phyloP scores from a whole-genome alignment of 2,113 vertebrate species.

The Arothron firmamentum region DNA sequence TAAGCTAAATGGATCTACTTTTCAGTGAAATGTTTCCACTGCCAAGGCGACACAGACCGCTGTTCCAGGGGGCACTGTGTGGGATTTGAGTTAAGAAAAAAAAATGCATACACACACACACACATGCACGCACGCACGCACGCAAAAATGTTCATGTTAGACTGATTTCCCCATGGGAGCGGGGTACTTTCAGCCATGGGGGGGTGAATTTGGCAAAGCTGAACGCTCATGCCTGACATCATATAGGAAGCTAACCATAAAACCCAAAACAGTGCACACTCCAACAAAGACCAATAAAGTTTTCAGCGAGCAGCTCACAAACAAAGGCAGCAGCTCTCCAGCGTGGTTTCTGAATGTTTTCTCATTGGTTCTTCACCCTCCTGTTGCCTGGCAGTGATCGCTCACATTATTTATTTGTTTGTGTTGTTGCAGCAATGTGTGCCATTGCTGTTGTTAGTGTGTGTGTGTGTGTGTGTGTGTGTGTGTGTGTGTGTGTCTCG shows the following conservation, averaged over 20 bases:
- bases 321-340: constrained; percentile 45
- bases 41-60: constrained; percentile 24
- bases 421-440: constrained; percentile 36
- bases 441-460: constrained; percentile 19
- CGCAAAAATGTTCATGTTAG: constrained; percentile 38
- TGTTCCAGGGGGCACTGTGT: constrained; percentile 25
- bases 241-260: constrained; percentile 61
- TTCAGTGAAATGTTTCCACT: constrained; percentile 27
- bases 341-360: constrained; percentile 47
- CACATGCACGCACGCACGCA: neutral
- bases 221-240: constrained; percentile 53
- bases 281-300: constrained; percentile 65
- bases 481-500: constrained; percentile 41
- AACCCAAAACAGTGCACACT: constrained; percentile 55
- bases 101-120: constrained; percentile 12
- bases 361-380: constrained; percentile 26
- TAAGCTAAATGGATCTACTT: constrained; percentile 33
- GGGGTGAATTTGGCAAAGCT: constrained; percentile 36
- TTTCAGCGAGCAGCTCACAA: constrained; percentile 48
- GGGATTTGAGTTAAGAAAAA: constrained; percentile 35
- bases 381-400: constrained; percentile 31
- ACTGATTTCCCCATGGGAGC: constrained; percentile 28
- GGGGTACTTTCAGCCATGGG: constrained; percentile 27
- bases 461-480: constrained; percentile 41
- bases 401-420: constrained; percentile 71